Evolutionary conservation across 2,888 invertebrate species (phyloP).

Genomic region (Pseudococcus viburni): DNA sequence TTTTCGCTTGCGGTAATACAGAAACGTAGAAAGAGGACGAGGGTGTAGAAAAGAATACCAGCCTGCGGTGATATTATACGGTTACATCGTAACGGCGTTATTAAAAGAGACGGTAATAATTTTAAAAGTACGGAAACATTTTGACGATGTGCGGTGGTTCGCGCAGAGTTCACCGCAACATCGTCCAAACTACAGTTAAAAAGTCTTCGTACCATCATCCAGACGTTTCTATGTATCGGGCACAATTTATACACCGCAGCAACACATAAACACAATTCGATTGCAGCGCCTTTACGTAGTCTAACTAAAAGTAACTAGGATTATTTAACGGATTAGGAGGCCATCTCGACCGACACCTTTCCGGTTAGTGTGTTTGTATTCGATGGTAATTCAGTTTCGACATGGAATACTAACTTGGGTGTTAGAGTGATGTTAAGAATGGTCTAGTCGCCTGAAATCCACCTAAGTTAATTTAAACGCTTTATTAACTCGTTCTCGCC

Average conservation of each 20-base stretch:
- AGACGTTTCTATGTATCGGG: background rate
- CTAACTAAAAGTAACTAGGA: background rate
- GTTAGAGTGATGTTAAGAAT: background rate
- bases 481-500: background rate
- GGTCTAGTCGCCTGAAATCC: background rate
- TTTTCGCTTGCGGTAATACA: background rate
- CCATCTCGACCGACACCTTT: slow-evolving; percentile 29
- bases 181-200: background rate
- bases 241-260: background rate
- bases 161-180: background rate
- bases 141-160: background rate
- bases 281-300: background rate
- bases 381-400: background rate
- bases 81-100: background rate
- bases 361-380: background rate
- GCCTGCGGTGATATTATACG: background rate
- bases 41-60: background rate
- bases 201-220: background rate
- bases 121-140: slow-evolving; percentile 14
- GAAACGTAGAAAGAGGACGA: background rate
- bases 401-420: background rate
- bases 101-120: slow-evolving; percentile 18
- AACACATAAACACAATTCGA: background rate
- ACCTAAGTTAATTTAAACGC: background rate
- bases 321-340: slow-evolving; percentile 36